Base-by-base conservation (phyloP, 2,888 invertebrate species). In the Bombylius major region DNA sequence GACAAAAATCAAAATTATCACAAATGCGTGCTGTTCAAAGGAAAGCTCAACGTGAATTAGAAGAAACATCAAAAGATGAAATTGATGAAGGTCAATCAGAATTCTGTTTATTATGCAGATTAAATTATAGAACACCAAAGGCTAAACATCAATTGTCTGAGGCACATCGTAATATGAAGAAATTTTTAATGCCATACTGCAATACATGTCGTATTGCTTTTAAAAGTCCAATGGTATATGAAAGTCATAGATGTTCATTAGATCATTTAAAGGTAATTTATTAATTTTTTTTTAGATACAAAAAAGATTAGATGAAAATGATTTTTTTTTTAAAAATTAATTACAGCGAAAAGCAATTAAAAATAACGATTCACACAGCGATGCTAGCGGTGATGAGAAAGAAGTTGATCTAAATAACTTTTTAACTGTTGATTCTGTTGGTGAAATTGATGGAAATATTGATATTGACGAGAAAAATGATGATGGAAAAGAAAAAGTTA, bases 391-490 rank as follows among this genome's bases (percentile, higher is more conserved):
- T 9, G 86, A 86, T 63, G 83, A 84, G 62, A 84, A 84, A 71
- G 84, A 85, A 69, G 81, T 86, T 5, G 86, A 88, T 74, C 77
- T 90, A 61, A 89, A 89, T 62, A 88, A 89, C 68, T 90, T 89
- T 68, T 86, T 89, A 79, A 89, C 90, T 1, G 80, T 91, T n/a
- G 90, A 91, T 72, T 89, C 90, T 5, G 87, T 90, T 39, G 90
- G 90, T 8, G 89, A 89, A 72, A 86, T 87, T 33, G 89, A 89
- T 73, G 86, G 84, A 82, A 75, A 75, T 70, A 66, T 63, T 36
- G 60, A 70, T 45, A 78, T 78, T 55, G 80, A 80, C 68, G 75
- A 73, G 42, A 76, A 76, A 47, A 82, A 82, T 64, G 80, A 81
- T 51, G 80, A 79, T 54, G 78, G 76, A 46, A 83, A 85, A 65